These are phyloP conservation scores for Malachius bipustulatus DNA, from an alignment of 2,888 invertebrate genomes.

Conservation along the genomic window DNA sequence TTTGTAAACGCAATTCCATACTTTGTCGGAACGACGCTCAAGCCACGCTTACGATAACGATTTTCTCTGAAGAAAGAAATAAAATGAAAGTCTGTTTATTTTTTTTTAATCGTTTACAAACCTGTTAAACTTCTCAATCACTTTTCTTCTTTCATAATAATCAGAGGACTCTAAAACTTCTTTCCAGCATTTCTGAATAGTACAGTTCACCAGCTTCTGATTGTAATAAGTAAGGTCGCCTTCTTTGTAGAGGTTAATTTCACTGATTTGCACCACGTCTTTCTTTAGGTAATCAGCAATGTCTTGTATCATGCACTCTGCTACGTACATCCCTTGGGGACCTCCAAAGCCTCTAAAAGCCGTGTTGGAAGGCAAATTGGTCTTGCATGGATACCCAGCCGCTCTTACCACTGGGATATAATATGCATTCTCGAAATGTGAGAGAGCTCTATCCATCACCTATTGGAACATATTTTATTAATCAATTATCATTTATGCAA, in stretches of 20 bases:
- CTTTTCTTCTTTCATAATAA: slow-evolving; percentile 44
- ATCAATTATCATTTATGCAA: slow-evolving; percentile 4
- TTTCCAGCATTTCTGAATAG: slow-evolving; percentile 60
- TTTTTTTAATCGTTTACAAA: background rate
- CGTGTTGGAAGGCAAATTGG: slow-evolving; percentile 84
- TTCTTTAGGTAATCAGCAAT: slow-evolving; percentile 59
- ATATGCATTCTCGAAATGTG: slow-evolving; percentile 76
- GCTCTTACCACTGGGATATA: slow-evolving; percentile 61
- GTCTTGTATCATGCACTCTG: slow-evolving; percentile 65
- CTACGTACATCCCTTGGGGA: slow-evolving; percentile 82
- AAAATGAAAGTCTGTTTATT: too few relatives aligned
- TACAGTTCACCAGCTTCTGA: slow-evolving; percentile 61
- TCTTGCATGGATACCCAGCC: slow-evolving; percentile 65
- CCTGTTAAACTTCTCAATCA: slow-evolving; percentile 61
- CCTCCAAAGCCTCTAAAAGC: slow-evolving; percentile 90
- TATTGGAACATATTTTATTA: slow-evolving; percentile 28
- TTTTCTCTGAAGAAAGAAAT: slow-evolving; percentile 57
- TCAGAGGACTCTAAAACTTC: slow-evolving; percentile 61
- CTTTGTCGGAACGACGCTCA: slow-evolving; percentile 70
- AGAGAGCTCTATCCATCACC: slow-evolving; percentile 75
- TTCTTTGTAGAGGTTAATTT: slow-evolving; percentile 68
- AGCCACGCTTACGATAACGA: slow-evolving; percentile 78
- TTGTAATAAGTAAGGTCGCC: slow-evolving; percentile 69
- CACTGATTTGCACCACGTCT: slow-evolving; percentile 50
- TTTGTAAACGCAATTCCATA: slow-evolving; percentile 76